These are phyloP conservation scores for Petroica traversi DNA, from an alignment of 2,113 vertebrate species.

Conservation along the genomic window DNA sequence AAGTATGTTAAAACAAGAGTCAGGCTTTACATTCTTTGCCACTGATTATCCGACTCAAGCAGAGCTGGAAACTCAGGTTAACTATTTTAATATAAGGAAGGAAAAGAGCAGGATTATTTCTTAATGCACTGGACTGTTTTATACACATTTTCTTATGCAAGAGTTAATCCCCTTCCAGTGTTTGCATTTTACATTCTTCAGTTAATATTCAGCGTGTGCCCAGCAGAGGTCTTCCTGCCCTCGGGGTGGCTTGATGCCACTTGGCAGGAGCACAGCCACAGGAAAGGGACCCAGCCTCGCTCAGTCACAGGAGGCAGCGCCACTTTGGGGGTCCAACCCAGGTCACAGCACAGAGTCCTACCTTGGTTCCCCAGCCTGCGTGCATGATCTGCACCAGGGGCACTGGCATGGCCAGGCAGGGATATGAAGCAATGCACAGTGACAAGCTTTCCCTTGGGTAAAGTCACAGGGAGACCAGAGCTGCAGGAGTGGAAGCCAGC, in stretches of 20 bases:
- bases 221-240: neutral
- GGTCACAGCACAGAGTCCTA: neutral
- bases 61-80: neutral
- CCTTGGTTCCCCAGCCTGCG: rapidly evolving
- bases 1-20: neutral
- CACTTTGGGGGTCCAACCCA: neutral
- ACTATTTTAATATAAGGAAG: neutral
- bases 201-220: neutral
- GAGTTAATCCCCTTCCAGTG: neutral
- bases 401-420: neutral
- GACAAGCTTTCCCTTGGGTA: neutral
- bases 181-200: neutral
- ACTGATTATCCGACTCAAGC: neutral
- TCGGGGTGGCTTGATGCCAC: neutral
- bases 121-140: neutral
- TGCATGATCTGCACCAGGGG: neutral
- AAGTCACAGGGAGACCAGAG: neutral
- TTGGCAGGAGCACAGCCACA: neutral
- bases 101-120: neutral
- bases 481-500: neutral
- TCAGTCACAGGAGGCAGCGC: no score
- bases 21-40: neutral
- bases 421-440: neutral
- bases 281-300: neutral
- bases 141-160: neutral